phyloP scores from a whole-genome alignment of 2,797 vertebrate species.

The Onychomys torridus region DNA sequence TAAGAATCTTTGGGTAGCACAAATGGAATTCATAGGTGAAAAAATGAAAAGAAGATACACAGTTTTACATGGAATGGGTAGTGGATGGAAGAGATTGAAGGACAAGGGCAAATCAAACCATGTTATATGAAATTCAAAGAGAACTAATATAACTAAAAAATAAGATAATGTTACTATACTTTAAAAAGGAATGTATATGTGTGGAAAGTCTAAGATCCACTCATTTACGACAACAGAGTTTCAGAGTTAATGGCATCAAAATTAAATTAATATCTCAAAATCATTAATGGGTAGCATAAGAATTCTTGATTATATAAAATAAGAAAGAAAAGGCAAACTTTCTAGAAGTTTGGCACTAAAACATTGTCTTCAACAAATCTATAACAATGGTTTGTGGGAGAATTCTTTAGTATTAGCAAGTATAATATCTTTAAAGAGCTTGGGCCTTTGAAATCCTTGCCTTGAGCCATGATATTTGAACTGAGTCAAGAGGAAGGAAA shows the following conservation, averaged over 20 bases:
- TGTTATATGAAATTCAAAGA: not conserved
- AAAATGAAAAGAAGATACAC: not conserved
- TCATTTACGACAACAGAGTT: not conserved
- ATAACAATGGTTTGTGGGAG: not conserved
- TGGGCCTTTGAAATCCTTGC: conserved; percentile 39
- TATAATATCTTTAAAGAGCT: conserved; percentile 10
- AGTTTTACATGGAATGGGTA: not conserved
- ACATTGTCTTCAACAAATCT: conserved; percentile 24
- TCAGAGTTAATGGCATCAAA: conserved; percentile 8
- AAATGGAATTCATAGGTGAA: not conserved
- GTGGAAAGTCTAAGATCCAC: not conserved
- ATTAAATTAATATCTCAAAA: not conserved
- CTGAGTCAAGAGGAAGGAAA: conserved; percentile 36
- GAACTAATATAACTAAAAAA: not conserved
- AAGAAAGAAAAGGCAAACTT: conserved; percentile 1
- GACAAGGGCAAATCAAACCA: not conserved
- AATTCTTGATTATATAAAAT: conserved; percentile 1
- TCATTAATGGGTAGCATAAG: not conserved
- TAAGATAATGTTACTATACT: not conserved
- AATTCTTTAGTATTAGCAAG: conserved; percentile 56
- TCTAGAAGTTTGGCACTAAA: not conserved
- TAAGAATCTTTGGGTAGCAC: not conserved
- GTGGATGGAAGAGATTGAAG: not conserved
- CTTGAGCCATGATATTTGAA: conserved; percentile 51
- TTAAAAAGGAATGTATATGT: not conserved